Evolutionary conservation across 2,113 vertebrate genomes (phyloP), one percentile per base, ranked within the genome.

Genomic region (Triplophysa rosa): DNA sequence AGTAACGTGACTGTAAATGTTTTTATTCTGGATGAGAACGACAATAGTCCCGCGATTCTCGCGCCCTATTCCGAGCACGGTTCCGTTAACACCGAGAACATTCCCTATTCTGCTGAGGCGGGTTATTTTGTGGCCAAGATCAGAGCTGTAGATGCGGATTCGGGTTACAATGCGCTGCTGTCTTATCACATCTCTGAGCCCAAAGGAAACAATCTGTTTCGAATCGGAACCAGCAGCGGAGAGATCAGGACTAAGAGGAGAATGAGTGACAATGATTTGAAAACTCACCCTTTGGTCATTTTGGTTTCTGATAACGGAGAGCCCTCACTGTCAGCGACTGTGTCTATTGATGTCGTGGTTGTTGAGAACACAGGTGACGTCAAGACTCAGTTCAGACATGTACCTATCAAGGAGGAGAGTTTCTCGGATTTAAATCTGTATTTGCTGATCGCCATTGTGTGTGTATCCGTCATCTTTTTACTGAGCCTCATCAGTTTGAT

Each of bases 101-200:
- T 88, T 17, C 62, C 80, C 1, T 78, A 78, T 29, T 81, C 75
- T 13, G 73, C 86, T 47, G 61, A 69, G 1, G 63, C 67, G 3
- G 92, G 92, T 0, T 89, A 92, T 17, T 85, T 90, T 82, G 86
- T 93, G 77, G 86, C 87, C 5, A 93, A 92, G 88, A 83, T 91
- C 54, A 89, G 86, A 7, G 92, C 90, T 37, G 82, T 92, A 67
- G 92, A 93, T 85, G 85, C 82, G 0, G 93, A 90, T 79, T 91
- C 90, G 8, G 92, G 91, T 14, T 92, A 92, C 81, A 93, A 93
- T 67, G 91, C 90, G 17, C 89, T 91, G 86, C 85, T 94, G 47
- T 90, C 89, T 0, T 92, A 90, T 80, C 85, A 91, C 73, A 58
- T 94, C 63, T 84, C 68, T 64, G 83, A 92, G 12, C 72, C 75